A percentile compares a stretch with the other conserved stretches of the same genome.
Conservation (phyloP, 1,140 invertebrate species). For the Drosophila pandora region DNA sequence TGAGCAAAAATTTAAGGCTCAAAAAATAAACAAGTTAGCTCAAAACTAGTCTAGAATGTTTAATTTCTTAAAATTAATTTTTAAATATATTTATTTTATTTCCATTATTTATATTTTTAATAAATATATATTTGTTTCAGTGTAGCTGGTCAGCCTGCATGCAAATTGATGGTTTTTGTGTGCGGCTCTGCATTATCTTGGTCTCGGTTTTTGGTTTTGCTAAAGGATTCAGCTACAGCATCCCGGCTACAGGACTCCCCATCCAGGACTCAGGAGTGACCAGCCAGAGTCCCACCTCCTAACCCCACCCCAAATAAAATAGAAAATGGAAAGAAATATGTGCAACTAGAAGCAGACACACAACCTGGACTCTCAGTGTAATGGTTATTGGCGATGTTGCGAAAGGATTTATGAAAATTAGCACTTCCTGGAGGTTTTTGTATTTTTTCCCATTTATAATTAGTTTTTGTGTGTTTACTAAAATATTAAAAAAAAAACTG, state of each 20-base stretch:
- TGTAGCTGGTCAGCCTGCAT: conserved; percentile 38
- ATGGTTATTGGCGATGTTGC: not conserved
- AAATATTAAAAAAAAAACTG: not conserved
- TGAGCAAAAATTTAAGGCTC: not conserved
- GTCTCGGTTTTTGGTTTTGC: conserved; percentile 31
- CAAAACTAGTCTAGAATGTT: no score
- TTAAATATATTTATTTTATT: no score
- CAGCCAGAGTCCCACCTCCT: no score
- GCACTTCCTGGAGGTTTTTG: no score
- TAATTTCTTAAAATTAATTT: no score
- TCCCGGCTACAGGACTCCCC: not conserved
- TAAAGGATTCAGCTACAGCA: conserved; percentile 19
- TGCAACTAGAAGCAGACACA: no score
- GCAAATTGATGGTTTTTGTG: conserved; percentile 61
- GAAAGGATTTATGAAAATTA: not conserved
- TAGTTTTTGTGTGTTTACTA: not conserved
- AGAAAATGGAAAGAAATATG: no score
- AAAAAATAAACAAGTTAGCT: not conserved
- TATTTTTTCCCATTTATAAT: no score
- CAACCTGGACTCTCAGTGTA: not conserved
- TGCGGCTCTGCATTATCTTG: conserved; percentile 53
- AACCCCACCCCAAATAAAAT: not conserved
- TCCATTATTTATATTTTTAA: not conserved
- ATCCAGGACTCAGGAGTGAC: no score
- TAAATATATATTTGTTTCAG: not conserved